These are phyloP conservation scores for Onychomys arenicola DNA, from an alignment of 2,797 vertebrate species.

Conservation along the genomic window DNA sequence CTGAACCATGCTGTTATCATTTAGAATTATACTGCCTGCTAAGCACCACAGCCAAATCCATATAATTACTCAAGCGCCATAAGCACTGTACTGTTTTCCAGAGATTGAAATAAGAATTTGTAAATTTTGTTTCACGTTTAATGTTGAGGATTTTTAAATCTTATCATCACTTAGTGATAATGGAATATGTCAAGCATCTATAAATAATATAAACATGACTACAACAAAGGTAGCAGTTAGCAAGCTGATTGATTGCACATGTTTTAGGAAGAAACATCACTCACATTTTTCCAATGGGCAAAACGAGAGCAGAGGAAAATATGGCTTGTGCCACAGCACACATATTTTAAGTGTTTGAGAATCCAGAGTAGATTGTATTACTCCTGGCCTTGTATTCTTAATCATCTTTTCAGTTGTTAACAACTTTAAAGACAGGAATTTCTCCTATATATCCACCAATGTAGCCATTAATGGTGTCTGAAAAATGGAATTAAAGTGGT, in stretches of 20 bases:
- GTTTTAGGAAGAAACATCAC: not conserved
- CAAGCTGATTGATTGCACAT: not conserved
- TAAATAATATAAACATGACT: slow-evolving; percentile 7
- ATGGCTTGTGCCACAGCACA: not conserved
- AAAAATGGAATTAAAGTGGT: not conserved
- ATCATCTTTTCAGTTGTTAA: not conserved
- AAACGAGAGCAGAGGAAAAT: not conserved
- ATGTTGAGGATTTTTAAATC: not conserved
- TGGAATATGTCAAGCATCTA: not conserved
- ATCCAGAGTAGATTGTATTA: not conserved
- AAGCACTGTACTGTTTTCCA: slow-evolving; percentile 16
- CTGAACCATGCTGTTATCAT: slow-evolving; percentile 44
- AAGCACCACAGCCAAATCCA: slow-evolving; percentile 40
- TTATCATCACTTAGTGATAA: not conserved
- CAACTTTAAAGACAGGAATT: not conserved
- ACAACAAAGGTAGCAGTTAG: not conserved
- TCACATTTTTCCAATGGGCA: not conserved
- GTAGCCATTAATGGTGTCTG: not conserved
- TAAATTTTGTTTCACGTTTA: not conserved
- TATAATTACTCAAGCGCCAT: slow-evolving; percentile 25
- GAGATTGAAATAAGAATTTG: not conserved
- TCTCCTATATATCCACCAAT: not conserved
- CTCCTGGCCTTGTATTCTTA: not conserved
- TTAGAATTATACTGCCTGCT: slow-evolving; percentile 16
- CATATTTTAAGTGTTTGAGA: slow-evolving; percentile 29